Evolutionary conservation across 2,113 vertebrate genomes (phyloP).

Genomic region (Scomber colias): DNA sequence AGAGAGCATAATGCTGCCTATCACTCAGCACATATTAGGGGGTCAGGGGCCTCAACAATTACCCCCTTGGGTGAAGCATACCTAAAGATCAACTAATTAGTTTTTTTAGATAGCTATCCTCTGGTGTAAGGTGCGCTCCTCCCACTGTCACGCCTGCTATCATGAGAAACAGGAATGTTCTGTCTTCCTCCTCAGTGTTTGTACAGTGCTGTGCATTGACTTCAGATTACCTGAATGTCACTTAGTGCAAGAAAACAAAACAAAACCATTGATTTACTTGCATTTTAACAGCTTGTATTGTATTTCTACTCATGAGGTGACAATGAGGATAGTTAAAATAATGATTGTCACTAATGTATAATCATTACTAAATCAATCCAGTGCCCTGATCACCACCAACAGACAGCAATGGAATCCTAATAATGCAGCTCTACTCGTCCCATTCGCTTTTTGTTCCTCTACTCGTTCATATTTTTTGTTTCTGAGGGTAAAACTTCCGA

Average conservation of each 20-base stretch:
- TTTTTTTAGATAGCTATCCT: background rate
- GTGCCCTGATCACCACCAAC: background rate
- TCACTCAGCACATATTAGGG: constrained; percentile 22
- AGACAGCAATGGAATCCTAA: constrained; percentile 52
- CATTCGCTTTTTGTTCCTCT: constrained; percentile 3
- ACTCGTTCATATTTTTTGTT: background rate
- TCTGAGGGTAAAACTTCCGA: background rate
- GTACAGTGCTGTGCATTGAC: background rate
- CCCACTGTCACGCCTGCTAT: background rate
- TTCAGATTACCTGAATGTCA: background rate
- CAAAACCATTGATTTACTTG: background rate
- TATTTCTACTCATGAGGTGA: background rate
- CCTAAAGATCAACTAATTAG: background rate
- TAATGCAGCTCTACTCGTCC: constrained; percentile 51
- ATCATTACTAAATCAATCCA: background rate
- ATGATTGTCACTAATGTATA: background rate
- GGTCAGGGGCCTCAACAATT: background rate
- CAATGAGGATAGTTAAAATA: background rate
- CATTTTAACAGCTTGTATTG: background rate
- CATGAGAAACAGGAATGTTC: background rate
- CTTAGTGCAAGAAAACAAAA: background rate
- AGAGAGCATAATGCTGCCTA: background rate
- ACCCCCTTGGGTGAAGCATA: background rate
- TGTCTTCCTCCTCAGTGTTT: background rate
- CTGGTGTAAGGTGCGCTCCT: background rate